Evolutionary conservation across 1,140 invertebrate genomes (phyloP), one percentile per base, ranked within the genome.

Genomic region (Sitophilus oryzae): DNA sequence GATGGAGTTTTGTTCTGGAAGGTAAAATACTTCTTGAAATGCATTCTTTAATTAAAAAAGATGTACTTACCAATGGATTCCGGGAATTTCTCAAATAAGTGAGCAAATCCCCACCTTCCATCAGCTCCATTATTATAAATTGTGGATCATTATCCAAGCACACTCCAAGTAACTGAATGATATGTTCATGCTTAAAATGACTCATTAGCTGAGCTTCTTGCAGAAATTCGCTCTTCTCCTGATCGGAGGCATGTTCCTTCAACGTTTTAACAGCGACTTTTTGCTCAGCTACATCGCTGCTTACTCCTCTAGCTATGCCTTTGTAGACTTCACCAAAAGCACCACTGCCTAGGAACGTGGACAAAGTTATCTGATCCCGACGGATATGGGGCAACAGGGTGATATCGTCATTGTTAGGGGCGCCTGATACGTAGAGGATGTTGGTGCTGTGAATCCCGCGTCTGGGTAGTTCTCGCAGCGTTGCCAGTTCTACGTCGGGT

Each of bases 321-420:
- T 96, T 91, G 69, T 89, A 96, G 88, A 96, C 95, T 74, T 96
- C 93, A 2, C 94, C 95, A 69, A 98, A 98, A n/a, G 93, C 93
- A 1, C 95, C 96, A 56, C 89, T 92, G 0, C 94, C 95, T 34
- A 98, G 74, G 66, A 94, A 93, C 69, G 93, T 91, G 0, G 82
- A 86, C 1, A 93, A 70, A 0, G 83, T 88, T 35, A 98, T 87
- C 65, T 87, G 82, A 21, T 76, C 72, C 25, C 74, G 77, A 21
- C 82, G 78, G 42, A 96, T 88, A 66, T 91, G 89, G 0, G 91
- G 90, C n/a, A 95, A 71, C 18, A 82, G 73, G 14, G 82, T 80
- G 63, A 92, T 72, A 64, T 87, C 82, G 65, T 82, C 77, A 1
- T 80, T 69, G 0, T 78, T 66, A 22, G 67, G 67, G 30, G 65